Base-by-base conservation (phyloP, 2,888 invertebrate species). In the Dysmachus trigonus region DNA sequence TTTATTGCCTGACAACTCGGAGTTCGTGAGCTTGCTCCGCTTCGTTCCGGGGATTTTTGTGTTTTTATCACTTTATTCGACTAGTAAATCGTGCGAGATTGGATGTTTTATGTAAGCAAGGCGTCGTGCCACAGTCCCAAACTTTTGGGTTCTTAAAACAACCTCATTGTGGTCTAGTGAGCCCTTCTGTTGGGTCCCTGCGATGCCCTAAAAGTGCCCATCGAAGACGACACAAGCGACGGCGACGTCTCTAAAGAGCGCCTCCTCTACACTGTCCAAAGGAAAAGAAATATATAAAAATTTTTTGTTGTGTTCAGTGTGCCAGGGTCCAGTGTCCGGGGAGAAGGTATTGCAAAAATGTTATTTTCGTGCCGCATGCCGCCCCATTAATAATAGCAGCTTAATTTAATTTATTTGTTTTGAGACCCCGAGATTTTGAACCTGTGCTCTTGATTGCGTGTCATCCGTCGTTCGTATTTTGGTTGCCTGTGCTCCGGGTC, bases 1-100 rank as follows among this genome's bases (percentile, higher is more conserved):
- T 82, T 82, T 82, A 62, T 82, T 79, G 35, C 35, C 73, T 82
- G 82, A 62, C 82, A 82, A 82, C 62, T 35, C 33, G 35, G 82
- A 31, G 71, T 53, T 71, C 31, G 71, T 62, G 35, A 22, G 18
- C 2, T 82, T 35, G 62, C 33, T 31, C 10, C 33, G 30, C n/a
- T 31, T 30, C 82, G 62, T 53, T 47, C 18, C 73, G 82, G 13
- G 33, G 30, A 35, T 35, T 33, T 82, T 62, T 62, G 5, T 62
- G 53, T 82, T 82, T 82, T 82, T 53, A 33, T 79, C 51, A 31
- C 30, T 13, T 51, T 22, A 77, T 51, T 27, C 41, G 76, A 73
- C 73, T n/a, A 62, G 27, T 27, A 41, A 77, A 77, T 38, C 31
- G 38, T 31, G 73, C 1, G 15, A 31, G 31, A 33, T 7, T 74